phyloP scores from a whole-genome alignment of 2,888 invertebrate species.

The Conistra vaccinii region DNA sequence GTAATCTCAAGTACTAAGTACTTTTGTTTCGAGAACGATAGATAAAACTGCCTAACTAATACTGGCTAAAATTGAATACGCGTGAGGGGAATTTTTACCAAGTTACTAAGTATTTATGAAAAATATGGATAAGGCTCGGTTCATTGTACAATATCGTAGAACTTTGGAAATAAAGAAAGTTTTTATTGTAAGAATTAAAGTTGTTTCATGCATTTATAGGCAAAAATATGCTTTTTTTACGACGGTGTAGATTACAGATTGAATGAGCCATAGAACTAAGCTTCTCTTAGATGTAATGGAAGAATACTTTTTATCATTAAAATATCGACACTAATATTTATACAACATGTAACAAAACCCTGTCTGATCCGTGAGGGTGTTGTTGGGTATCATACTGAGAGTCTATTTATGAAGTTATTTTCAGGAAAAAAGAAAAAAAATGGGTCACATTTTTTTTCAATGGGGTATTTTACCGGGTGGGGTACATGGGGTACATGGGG shows the following conservation, averaged over 20 bases:
- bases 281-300: neutral
- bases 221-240: conserved; percentile 4
- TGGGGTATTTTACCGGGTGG: too few species aligned
- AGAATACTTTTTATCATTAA: too few species aligned
- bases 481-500: too few species aligned
- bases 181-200: conserved; percentile 39
- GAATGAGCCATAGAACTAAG: neutral
- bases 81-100: conserved; percentile 51
- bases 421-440: too few species aligned
- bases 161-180: conserved; percentile 33
- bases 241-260: neutral
- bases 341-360: too few species aligned
- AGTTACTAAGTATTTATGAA: conserved; percentile 43
- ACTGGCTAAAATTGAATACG: conserved; percentile 55
- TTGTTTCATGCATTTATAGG: conserved; percentile 5
- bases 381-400: too few species aligned
- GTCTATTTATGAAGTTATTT: too few species aligned
- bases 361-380: too few species aligned
- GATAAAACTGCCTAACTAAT: conserved; percentile 58
- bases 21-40: conserved; percentile 58
- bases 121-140: conserved; percentile 33
- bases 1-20: conserved; percentile 63
- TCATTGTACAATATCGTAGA: conserved; percentile 20
- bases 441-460: too few species aligned
- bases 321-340: too few species aligned